Evolutionary conservation across 2,888 invertebrate genomes (phyloP), one percentile per base, ranked within the genome.

Genomic region (Copidosoma aretas): DNA sequence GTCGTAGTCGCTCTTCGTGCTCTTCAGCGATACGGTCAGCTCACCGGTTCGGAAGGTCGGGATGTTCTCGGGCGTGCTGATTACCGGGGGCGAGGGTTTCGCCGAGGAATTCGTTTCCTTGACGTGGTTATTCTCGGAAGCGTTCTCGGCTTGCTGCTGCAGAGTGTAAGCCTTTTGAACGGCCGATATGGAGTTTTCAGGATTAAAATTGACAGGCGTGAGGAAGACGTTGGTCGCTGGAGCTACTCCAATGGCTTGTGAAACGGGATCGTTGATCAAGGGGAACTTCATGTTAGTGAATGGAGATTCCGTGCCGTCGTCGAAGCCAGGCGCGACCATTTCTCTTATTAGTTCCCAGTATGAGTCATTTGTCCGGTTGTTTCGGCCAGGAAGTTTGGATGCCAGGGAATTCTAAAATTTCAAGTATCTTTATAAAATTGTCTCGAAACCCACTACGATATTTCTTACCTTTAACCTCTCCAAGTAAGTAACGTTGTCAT

Each of bases 311-410:
- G 86, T 85, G 0, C 79, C 77, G 73, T 91, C 91, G 60, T 90
- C 90, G n/a, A 89, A 86, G 63, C 90, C 90, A 75, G 91, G 91
- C 51, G 91, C 91, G 61, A 93, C 84, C 78, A 91, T 88, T 72
- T 92, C 91, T 62, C 91, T 88, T 67, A 94, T 90, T 78, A 90
- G 91, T 77, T 91, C 90, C 94, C 94, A 94, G 51, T 94, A 84
- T 5, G 90, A 87, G 4, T 90, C 90, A 78, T 92, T 93, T 74
- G 90, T 90, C 78, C 91, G 90, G 77, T 93, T 93, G 77, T 93
- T 93, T 43, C 91, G 86, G 10, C 81, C 80, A 0, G 94, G 94
- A 79, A 94, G 91, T 82, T 94, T 94, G 0, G 92, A 91, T 41
- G 90, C 90, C 57, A 94, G 81, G 0, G 93, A 92, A 73, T 89